Evolutionary conservation across 2,888 invertebrate species (phyloP), one percentile per base, ranked within the genome.

Genomic region (Orthosia gothica): DNA sequence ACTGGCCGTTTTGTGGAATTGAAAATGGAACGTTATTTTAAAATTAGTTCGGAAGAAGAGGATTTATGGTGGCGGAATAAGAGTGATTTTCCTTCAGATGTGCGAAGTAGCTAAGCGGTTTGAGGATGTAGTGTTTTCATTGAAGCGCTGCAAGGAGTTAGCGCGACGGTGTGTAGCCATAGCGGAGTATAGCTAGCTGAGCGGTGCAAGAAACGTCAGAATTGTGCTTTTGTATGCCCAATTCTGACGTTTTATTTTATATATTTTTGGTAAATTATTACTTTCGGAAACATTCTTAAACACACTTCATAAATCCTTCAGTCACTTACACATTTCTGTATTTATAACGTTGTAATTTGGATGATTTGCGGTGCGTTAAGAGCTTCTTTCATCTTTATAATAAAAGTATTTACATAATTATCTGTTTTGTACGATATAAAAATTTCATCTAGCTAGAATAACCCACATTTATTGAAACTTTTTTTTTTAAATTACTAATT

Each of bases 1-100:
- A 87, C 83, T 88, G 79, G 81, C 81, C 59, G 70, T 74, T 75
- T 70, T 72, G 66, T 74, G 64, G 88, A 85, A 79, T 81, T 71
- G 75, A 65, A 82, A 86, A 80, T 81, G 77, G 75, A 68, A 82
- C 79, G 77, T 84, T 76, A 80, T 70, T 82, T 87, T 82, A 80
- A 85, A 87, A 82, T 81, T 83, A 81, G 80, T 83, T 63, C 61
- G 66, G 32, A 70, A 81, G 66, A 79, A 81, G 66, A 79, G 69
- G 72, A 85, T 80, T 84, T 81, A 83, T 85, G 76, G 81, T 71
- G 63, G 23, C 15, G 40, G 40, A 40, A 40, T 40, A 40, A 40
- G 40, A 40, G 40, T 40, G 40, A 40, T 40, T 40, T 40, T 40
- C 40, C 40, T 4, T 4, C 9, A 40, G 40, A 40, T 40, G 40